Evolutionary conservation across 2,888 invertebrate genomes (phyloP).

Genomic region (Drosophila tanythrix): DNA sequence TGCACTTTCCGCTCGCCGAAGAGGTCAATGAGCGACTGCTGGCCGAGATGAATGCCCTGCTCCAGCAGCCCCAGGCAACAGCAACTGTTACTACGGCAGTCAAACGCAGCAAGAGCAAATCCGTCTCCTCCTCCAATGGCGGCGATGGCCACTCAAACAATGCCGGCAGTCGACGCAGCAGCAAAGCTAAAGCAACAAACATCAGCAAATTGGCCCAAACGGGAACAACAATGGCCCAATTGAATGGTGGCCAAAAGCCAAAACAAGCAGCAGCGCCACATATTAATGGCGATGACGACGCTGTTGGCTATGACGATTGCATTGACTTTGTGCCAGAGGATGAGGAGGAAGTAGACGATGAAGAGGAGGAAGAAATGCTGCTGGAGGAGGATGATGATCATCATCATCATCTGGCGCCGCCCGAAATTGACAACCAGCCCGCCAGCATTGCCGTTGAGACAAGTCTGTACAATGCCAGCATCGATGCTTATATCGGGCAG

Average conservation of each 20-base stretch:
- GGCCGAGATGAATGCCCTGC: slow-evolving; percentile 63
- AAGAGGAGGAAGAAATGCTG: slow-evolving; percentile 58
- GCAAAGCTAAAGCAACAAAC: slow-evolving; percentile 57
- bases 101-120: slow-evolving; percentile 70
- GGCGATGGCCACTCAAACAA: slow-evolving; percentile 43
- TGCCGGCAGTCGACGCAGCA: slow-evolving; percentile 60
- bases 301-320: slow-evolving; percentile 47
- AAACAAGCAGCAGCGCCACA: slow-evolving; percentile 10
- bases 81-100: background rate
- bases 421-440: slow-evolving; percentile 64
- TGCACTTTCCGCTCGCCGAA: slow-evolving; percentile 90
- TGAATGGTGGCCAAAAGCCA: slow-evolving; percentile 35
- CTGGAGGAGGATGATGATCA: slow-evolving; percentile 69
- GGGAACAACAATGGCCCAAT: slow-evolving; percentile 3
- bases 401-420: slow-evolving; percentile 76
- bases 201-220: slow-evolving; percentile 30
- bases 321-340: slow-evolving; percentile 54
- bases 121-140: slow-evolving; percentile 68
- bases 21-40: slow-evolving; percentile 89
- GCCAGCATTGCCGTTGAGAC: slow-evolving; percentile 23
- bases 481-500: slow-evolving; percentile 71
- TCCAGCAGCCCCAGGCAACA: slow-evolving; percentile 19
- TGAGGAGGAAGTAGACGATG: slow-evolving; percentile 34
- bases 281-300: slow-evolving; percentile 27
- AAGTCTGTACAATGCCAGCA: slow-evolving; percentile 65